A percentile compares a stretch with the other conserved stretches of the same genome.
Evolutionary conservation across 2,113 vertebrate species (phyloP).

Genomic region (Myotis brandtii): DNA sequence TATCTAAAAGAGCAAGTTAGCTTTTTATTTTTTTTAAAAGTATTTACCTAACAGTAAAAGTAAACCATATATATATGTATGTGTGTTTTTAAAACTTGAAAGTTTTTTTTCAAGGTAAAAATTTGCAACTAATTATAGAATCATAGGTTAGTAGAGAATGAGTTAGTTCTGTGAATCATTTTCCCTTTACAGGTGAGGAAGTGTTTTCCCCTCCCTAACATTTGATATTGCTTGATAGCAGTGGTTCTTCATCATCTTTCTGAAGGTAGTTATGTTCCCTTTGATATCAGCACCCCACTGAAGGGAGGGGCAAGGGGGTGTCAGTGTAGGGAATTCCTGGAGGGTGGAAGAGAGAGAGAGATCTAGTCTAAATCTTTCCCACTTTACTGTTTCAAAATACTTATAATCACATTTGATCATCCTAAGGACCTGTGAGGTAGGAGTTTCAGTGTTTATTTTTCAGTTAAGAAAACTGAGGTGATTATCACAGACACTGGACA

Average conservation of each 20-base stretch:
- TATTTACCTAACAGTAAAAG: background rate
- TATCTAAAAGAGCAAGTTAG: constrained; percentile 9
- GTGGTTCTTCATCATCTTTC: background rate
- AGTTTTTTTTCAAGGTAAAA: background rate
- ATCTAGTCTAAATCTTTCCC: background rate
- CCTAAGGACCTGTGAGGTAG: background rate
- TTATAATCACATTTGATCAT: background rate
- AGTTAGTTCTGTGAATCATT: background rate
- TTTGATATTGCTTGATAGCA: background rate
- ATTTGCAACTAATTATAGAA: background rate
- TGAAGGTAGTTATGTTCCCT: background rate
- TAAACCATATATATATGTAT: background rate
- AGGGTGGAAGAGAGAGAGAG: background rate
- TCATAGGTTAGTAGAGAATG: background rate
- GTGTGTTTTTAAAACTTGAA: background rate
- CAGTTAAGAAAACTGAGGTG: constrained; percentile 19
- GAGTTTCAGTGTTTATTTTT: constrained; percentile 16
- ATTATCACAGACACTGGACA: background rate
- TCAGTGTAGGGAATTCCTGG: background rate
- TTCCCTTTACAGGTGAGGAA: background rate
- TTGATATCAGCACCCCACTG: background rate
- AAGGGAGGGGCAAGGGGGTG: fast-evolving
- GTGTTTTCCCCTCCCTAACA: background rate
- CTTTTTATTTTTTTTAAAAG: background rate
- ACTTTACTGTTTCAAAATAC: background rate